phyloP scores from a whole-genome alignment of 92 coral and sea anemone genomes.

The Porites divaricata region DNA sequence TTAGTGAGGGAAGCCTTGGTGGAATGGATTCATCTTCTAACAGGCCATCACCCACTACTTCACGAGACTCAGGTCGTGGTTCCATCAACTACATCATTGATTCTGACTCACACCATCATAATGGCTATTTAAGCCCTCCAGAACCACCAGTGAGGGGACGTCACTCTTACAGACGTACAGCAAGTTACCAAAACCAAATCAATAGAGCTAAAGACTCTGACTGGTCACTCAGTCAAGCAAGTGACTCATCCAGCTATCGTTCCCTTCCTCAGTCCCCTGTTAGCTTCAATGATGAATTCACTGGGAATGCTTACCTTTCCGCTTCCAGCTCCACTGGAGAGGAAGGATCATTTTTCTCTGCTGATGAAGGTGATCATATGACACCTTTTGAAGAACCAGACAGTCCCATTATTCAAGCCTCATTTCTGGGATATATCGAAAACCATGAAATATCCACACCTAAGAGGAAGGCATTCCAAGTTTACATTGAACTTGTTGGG shows the following conservation, averaged over 20 bases:
- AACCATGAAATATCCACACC: conserved; percentile 68
- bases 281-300: conserved; percentile 65
- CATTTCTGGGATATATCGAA: conserved; percentile 72
- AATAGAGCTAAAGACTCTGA: conserved; percentile 66
- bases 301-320: conserved; percentile 57
- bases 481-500: conserved; percentile 92
- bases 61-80: conserved; percentile 89
- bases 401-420: conserved; percentile 73
- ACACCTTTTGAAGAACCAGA: conserved; percentile 59
- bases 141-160: conserved; percentile 40
- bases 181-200: conserved; percentile 25
- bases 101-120: conserved; percentile 46
- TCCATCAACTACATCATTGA: conserved; percentile 80
- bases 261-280: conserved; percentile 73
- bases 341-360: conserved; percentile 75
- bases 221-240: conserved; percentile 61
- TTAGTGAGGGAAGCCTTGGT: conserved; percentile 91
- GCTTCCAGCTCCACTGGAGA: conserved; percentile 77
- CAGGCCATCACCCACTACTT: conserved; percentile 58
- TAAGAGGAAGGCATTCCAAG: conserved; percentile 82
- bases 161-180: conserved; percentile 12
- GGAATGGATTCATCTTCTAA: conserved; percentile 56
- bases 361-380: conserved; percentile 53
- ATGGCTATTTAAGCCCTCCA: conserved; percentile 61
- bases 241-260: conserved; percentile 58